These are phyloP conservation scores for Paradoxurus hermaphroditus DNA, from an alignment of 2,113 vertebrate genomes.

Conservation along the genomic window DNA sequence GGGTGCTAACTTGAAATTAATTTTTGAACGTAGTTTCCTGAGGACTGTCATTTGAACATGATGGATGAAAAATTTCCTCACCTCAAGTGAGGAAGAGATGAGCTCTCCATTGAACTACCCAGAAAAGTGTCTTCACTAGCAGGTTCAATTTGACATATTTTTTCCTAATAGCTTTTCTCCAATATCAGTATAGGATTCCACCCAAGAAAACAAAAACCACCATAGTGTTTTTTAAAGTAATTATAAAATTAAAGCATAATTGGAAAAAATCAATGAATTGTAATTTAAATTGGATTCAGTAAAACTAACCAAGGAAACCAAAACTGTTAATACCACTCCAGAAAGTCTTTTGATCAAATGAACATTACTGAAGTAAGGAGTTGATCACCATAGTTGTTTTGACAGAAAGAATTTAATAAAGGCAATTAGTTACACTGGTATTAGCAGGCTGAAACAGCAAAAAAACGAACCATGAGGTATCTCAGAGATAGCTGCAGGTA, in stretches of 20 bases:
- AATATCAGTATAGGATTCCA: background rate
- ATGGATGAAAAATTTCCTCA: background rate
- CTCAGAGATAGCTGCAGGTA: background rate
- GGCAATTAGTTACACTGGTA: conserved; percentile 4
- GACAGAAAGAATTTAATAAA: conserved; percentile 60
- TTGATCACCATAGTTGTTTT: conserved; percentile 40
- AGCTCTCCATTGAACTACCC: background rate
- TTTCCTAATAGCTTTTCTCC: background rate
- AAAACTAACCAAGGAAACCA: conserved; percentile 4
- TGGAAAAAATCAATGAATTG: background rate
- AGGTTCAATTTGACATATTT: background rate
- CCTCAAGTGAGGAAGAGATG: background rate
- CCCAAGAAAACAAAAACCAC: background rate
- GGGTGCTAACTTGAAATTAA: background rate
- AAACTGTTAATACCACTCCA: background rate
- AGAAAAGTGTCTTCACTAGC: background rate
- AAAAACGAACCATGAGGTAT: background rate
- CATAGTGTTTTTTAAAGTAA: background rate
- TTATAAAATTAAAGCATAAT: background rate
- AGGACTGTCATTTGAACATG: background rate
- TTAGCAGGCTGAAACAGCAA: background rate
- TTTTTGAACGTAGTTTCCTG: background rate
- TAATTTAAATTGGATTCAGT: conserved; percentile 25
- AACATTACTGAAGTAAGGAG: background rate
- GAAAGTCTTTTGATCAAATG: conserved; percentile 16